Base-by-base conservation (phyloP, 2,113 vertebrate genomes). In the Melanocharis versteri region DNA sequence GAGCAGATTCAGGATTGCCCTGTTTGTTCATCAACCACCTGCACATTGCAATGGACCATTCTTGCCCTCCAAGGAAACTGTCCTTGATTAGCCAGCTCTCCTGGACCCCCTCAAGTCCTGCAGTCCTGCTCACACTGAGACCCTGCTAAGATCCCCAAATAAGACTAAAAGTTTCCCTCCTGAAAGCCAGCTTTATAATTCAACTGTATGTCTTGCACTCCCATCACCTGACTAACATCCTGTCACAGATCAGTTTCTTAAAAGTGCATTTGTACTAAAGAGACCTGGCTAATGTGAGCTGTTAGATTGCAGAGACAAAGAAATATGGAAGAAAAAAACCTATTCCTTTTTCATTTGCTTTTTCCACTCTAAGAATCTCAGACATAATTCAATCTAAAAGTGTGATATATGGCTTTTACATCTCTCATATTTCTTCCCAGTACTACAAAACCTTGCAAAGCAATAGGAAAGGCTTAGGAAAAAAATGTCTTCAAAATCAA, bases 311-410 rank as follows among this genome's bases (percentile, higher is more conserved):
- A 2, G 31, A 71, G 58, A 77, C n/a, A 70, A 89, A 83, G 20
- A 91, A 92, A 83, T 56, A 71, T 8, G 19, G 35, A 89, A 64
- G 24, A 33, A 83, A 77, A 72, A 78, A 71, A 21, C 6, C 30
- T 20, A 66, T 19, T 93, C 8, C 11, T 88, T 92, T 87, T 87
- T 48, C 35, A 93, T 94, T 90, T 89, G 27, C 12, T 83, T 93
- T 85, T 89, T 75, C 51, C 10, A 58, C 28, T 84, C 45, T 64
- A 64, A 89, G 47, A 71, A 65, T 50, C 51, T 79, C 37, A 71
- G 89, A 75, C n/a, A 35, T 84, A 85, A 84, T 92, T 94, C 68
- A 87, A 51, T 54, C 60, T 61, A 45, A 14, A 82, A 65, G 53
- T 53, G 50, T 73, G 69, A 94, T 73, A 39, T 82, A 69, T 33